Evolutionary conservation across 2,113 vertebrate species (phyloP).

Genomic region (Hyla sarda): DNA sequence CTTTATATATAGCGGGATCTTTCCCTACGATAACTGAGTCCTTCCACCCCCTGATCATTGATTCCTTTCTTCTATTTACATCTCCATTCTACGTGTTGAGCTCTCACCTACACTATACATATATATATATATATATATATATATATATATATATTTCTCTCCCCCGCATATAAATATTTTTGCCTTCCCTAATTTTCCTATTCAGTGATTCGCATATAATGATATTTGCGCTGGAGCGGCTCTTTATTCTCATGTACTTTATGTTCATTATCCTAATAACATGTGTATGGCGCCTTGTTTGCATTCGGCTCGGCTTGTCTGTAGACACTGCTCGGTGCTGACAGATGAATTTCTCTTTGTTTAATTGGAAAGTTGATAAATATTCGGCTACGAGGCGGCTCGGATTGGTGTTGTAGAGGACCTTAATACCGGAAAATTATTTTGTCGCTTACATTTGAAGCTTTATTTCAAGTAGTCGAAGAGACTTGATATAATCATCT

Average conservation of each 20-base stretch:
- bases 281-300: conserved; percentile 41
- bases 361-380: conserved; percentile 45
- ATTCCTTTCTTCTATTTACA: neutral
- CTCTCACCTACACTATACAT: neutral
- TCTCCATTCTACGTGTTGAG: neutral
- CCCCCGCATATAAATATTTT: conserved; percentile 22
- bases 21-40: too few species aligned
- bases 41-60: neutral
- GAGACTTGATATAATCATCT: neutral
- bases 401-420: neutral
- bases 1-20: too few species aligned
- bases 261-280: conserved; percentile 53
- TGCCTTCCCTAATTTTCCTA: conserved; percentile 17
- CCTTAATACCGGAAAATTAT: neutral
- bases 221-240: conserved; percentile 23
- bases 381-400: neutral
- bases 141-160: too few species aligned
- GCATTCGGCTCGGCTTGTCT: conserved; percentile 14
- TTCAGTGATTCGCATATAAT: conserved; percentile 9
- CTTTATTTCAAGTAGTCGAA: neutral
- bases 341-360: conserved; percentile 13
- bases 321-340: neutral
- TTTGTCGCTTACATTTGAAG: neutral
- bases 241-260: conserved; percentile 27
- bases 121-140: too few species aligned